Conservation (phyloP, 2,797 vertebrate genomes). For the Melanotaenia parkinsoni region DNA sequence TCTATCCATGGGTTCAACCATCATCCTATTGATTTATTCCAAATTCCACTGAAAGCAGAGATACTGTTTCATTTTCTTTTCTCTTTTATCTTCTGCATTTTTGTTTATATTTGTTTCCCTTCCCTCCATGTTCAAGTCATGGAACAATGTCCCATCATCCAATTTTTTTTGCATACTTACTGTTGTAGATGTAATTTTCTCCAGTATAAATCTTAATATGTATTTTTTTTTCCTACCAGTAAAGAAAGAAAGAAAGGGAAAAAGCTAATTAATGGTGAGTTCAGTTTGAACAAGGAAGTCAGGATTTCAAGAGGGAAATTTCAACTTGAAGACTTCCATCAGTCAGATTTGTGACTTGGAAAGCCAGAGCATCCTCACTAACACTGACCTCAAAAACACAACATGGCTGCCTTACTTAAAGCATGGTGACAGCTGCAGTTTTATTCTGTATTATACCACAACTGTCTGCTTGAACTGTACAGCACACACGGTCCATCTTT, state of each 20-base stretch:
- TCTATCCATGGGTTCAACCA: neutral
- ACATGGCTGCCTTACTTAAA: neutral
- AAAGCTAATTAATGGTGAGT: no score
- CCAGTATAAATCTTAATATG: no score
- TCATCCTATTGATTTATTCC: constrained; percentile 2
- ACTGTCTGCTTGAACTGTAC: no score
- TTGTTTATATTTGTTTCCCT: neutral
- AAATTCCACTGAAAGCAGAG: constrained; percentile 1
- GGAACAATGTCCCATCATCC: neutral
- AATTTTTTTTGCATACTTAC: neutral
- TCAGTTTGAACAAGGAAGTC: no score
- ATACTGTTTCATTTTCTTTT: neutral
- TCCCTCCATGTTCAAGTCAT: neutral
- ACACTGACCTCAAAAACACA: neutral
- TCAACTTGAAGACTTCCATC: no score
- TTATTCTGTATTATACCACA: neutral
- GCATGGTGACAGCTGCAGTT: neutral
- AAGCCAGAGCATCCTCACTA: neutral
- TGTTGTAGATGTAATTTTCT: neutral
- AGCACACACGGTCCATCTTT: neutral
- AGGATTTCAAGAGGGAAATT: no score
- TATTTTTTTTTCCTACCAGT: no score
- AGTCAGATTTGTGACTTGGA: neutral
- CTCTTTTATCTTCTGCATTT: neutral
- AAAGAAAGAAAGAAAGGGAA: no score